These are phyloP conservation scores for Orthosia cruda DNA, from an alignment of 2,888 invertebrate genomes.

Conservation along the genomic window DNA sequence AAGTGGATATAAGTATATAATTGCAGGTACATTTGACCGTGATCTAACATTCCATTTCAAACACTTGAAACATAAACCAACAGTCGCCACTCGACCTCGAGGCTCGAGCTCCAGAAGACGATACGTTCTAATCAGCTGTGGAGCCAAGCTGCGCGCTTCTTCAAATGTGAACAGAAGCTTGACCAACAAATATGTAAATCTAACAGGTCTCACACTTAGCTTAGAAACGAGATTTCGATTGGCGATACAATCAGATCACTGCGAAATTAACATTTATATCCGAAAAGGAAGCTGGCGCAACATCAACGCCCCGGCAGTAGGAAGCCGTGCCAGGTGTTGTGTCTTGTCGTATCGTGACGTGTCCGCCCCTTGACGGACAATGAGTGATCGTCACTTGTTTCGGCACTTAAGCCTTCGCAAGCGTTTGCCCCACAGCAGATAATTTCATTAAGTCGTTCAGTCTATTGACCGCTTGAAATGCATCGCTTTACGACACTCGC, in stretches of 20 bases:
- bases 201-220: neutral
- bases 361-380: slow-evolving; percentile 5
- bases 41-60: slow-evolving; percentile 3
- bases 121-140: slow-evolving; percentile 19
- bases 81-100: slow-evolving; percentile 25
- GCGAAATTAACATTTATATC: neutral
- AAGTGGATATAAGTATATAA: neutral
- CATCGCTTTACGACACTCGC: slow-evolving; percentile 39
- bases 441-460: slow-evolving; percentile 41
- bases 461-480: slow-evolving; percentile 23
- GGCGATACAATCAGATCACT: neutral
- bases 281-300: slow-evolving; percentile 1
- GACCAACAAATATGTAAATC: neutral
- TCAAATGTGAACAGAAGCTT: neutral
- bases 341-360: neutral
- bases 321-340: neutral
- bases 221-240: neutral
- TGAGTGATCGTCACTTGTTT: slow-evolving; percentile 7
- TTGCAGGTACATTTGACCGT: slow-evolving; percentile 3
- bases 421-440: slow-evolving; percentile 43
- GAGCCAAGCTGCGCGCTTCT: neutral
- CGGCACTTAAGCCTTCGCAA: slow-evolving; percentile 42
- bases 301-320: neutral
- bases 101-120: slow-evolving; percentile 19
- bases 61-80: slow-evolving; percentile 14